These are phyloP conservation scores for Melikaiella ostensackeni DNA, from an alignment of 2,888 invertebrate species.

Conservation along the genomic window DNA sequence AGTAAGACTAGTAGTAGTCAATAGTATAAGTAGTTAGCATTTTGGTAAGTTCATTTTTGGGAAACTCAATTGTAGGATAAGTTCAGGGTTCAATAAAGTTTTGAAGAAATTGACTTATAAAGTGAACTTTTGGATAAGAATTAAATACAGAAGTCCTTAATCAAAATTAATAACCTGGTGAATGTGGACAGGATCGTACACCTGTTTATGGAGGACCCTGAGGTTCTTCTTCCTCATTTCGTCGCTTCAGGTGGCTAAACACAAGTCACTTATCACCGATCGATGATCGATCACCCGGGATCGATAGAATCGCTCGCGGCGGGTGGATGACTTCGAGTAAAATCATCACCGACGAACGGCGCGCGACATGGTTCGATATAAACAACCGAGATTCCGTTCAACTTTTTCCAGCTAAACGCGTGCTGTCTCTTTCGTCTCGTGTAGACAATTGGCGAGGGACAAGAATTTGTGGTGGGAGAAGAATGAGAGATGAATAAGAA, in stretches of 20 bases:
- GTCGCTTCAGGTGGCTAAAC: slow-evolving; percentile 41
- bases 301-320: slow-evolving; percentile 29
- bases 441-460: slow-evolving; percentile 3
- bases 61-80: too few species aligned
- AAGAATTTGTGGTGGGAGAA: slow-evolving; percentile 13
- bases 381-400: slow-evolving; percentile 37
- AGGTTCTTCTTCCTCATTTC: slow-evolving; percentile 75
- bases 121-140: background rate
- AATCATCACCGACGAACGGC: slow-evolving; percentile 26
- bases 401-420: slow-evolving; percentile 10
- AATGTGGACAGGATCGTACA: slow-evolving; percentile 62
- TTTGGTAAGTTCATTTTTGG: too few species aligned
- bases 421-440: slow-evolving; percentile 16
- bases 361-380: slow-evolving; percentile 31
- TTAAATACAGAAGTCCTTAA: background rate
- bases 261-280: slow-evolving; percentile 36
- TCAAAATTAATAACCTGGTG: slow-evolving; percentile 60
- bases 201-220: slow-evolving; percentile 72
- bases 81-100: too few species aligned
- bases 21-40: too few species aligned
- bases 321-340: slow-evolving; percentile 21
- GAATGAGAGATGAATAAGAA: slow-evolving; percentile 3
- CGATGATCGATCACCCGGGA: slow-evolving; percentile 21
- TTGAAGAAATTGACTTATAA: too few species aligned
- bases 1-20: too few species aligned